phyloP scores from a whole-genome alignment of 2,797 vertebrate species.

The Gorsachius magnificus region DNA sequence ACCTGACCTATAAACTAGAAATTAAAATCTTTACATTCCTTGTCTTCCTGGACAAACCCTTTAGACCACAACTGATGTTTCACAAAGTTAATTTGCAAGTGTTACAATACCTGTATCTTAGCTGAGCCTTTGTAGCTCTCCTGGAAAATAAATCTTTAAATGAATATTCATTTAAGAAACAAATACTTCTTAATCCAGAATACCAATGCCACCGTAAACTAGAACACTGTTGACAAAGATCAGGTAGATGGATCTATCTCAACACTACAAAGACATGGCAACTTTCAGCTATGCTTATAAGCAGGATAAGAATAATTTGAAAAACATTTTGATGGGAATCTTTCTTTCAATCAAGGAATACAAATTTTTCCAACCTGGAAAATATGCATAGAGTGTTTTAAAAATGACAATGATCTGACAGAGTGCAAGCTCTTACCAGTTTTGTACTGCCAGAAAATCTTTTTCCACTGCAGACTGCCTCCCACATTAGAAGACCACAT shows the following conservation, averaged over 20 bases:
- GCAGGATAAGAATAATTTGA: neutral
- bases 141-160: neutral
- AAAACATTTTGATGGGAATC: neutral
- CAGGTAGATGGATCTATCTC: neutral
- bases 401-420: neutral
- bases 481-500: neutral
- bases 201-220: neutral
- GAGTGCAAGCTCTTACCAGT: neutral
- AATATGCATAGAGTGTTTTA: neutral
- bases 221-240: neutral
- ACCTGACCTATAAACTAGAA: neutral
- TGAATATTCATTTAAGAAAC: neutral
- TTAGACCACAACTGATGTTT: neutral
- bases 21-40: neutral
- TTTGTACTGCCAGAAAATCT: neutral
- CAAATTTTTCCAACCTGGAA: neutral
- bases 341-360: neutral
- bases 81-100: neutral
- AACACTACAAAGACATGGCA: neutral
- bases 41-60: neutral
- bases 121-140: neutral
- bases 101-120: neutral
- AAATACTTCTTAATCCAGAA: neutral
- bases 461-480: neutral
- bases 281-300: neutral